Conservation (phyloP, 2,888 invertebrate species). For the Diarsia rubi region DNA sequence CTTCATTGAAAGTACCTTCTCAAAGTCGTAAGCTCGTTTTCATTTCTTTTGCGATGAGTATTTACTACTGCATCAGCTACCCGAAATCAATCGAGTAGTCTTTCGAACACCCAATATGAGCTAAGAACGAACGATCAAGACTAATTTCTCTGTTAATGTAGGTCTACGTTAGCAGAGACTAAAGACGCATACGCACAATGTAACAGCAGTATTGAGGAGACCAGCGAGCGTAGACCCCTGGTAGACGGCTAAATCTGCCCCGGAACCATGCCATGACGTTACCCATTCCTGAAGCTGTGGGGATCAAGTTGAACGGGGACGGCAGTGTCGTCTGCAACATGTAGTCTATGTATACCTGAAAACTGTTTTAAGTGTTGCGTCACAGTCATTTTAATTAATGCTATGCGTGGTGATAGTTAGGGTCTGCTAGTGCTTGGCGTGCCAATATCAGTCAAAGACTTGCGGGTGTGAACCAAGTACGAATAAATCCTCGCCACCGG, state of each 20-base stretch:
- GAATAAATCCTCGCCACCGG: no score
- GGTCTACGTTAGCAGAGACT: neutral
- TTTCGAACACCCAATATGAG: neutral
- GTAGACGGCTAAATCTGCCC: slow-evolving; percentile 75
- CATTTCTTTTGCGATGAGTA: neutral
- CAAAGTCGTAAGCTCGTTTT: neutral
- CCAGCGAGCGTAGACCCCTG: slow-evolving; percentile 84
- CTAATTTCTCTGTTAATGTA: neutral
- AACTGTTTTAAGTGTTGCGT: neutral
- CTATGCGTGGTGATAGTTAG: no score
- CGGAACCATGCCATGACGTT: slow-evolving; percentile 87
- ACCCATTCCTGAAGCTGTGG: slow-evolving; percentile 89
- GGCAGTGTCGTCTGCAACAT: slow-evolving; percentile 93
- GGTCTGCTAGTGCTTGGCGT: no score
- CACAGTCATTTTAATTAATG: neutral
- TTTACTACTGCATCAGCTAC: neutral
- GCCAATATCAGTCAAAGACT: no score
- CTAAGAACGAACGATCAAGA: neutral
- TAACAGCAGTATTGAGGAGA: slow-evolving; percentile 86
- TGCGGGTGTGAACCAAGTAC: no score
- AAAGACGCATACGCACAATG: slow-evolving; percentile 68
- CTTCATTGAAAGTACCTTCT: neutral
- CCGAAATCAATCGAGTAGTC: neutral
- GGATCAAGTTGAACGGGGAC: slow-evolving; percentile 93
- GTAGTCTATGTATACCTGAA: slow-evolving; percentile 92